Evolutionary conservation across 2,113 vertebrate genomes (phyloP), one percentile per base, ranked within the genome.

Genomic region (Pelodiscus sinensis): DNA sequence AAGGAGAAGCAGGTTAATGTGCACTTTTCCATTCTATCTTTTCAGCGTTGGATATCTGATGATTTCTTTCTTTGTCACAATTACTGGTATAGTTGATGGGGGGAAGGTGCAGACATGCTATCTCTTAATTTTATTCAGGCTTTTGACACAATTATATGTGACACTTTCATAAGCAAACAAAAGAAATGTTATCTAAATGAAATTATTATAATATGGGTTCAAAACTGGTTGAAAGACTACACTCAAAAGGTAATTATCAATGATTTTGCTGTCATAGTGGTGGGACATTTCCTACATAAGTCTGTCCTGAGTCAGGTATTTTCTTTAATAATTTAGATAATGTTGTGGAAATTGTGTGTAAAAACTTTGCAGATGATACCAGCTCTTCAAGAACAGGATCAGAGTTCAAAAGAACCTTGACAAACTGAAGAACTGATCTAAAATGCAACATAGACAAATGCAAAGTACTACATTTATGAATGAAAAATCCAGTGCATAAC

Each of bases 1-100:
- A 81, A 93, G 62, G 50, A 2, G 3, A 88, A 57, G 54, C 81
- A 91, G 86, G 81, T 93, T 96, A 96, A 95, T 90, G 82, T 84
- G 38, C 79, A 68, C 84, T 82, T 87, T 94, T 79, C 44, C 44
- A 85, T 92, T 84, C 87, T 38, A 10, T 86, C 92, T 83, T 65
- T 90, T 84, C 4, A 68, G 11, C 62, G 90, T 38, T 75, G 51
- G 56, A 12, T 10, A 6, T 79, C 22, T 79, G 86, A 95, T 92
- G 62, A 84, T 71, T 35, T 71, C n/a, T 71, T 9, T 71, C 18
- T 71, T 71, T 18, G 10, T 21, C 65, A 71, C 31, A 35, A 9
- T 71, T 35, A 21, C n/a, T 71, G 18, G 18, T 71, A n/a, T 71
- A 9, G n/a, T 21, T 71, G 65, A 71, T 71, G n/a, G n/a, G 18